phyloP scores from a whole-genome alignment of 2,888 invertebrate species.

The Zeuzera pyrina region DNA sequence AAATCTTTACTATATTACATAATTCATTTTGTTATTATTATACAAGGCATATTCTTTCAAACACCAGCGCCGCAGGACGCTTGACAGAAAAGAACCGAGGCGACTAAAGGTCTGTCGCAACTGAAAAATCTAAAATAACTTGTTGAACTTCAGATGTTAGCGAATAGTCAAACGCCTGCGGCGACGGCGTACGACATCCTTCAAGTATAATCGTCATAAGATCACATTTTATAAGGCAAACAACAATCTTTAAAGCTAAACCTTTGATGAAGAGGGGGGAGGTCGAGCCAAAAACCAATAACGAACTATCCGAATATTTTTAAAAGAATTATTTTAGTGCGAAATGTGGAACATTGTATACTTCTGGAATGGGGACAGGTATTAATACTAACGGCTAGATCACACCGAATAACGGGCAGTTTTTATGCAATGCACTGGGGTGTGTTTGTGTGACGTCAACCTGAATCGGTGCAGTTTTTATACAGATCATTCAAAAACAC shows the following conservation, averaged over 20 bases:
- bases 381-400: conserved; percentile 38
- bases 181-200: conserved; percentile 45
- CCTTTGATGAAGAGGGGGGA: conserved; percentile 47
- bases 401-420: not conserved
- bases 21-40: conserved; percentile 67
- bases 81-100: no score
- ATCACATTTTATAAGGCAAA: conserved; percentile 73
- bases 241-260: conserved; percentile 72
- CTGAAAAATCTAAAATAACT: no score
- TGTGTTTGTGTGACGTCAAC: no score
- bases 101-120: no score
- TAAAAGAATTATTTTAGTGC: not conserved
- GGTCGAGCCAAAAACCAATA: conserved; percentile 45
- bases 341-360: not conserved
- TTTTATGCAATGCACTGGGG: no score
- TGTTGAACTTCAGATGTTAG: no score
- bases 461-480: no score
- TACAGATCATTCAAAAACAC: no score
- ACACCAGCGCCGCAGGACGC: no score
- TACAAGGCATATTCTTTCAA: conserved; percentile 66
- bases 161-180: conserved; percentile 28
- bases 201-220: conserved; percentile 68
- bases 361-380: conserved; percentile 42
- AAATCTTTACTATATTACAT: conserved; percentile 65
- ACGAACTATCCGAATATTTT: conserved; percentile 24